phyloP scores from a whole-genome alignment of 2,888 invertebrate genomes.

The Eupsilia transversa region DNA sequence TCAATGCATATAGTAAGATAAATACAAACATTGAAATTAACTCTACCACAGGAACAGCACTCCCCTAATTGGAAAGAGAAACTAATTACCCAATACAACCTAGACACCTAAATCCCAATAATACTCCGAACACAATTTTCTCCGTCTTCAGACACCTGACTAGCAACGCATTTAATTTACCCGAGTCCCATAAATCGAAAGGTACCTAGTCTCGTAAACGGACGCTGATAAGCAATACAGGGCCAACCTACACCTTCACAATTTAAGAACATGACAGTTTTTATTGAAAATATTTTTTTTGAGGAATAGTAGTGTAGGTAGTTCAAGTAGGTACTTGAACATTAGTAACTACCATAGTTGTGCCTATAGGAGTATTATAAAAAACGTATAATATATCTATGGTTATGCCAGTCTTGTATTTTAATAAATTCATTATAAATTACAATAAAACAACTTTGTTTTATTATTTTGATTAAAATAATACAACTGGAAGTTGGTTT shows the following conservation, averaged over 20 bases:
- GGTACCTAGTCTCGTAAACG: constrained; percentile 72
- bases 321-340: neutral
- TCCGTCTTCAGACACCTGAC: constrained; percentile 28
- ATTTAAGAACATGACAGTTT: neutral
- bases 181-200: constrained; percentile 69
- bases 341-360: neutral
- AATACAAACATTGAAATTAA: constrained; percentile 14
- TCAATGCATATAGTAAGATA: neutral
- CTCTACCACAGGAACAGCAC: constrained; percentile 5
- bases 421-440: too few relatives aligned
- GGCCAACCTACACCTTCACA: neutral
- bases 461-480: too few relatives aligned
- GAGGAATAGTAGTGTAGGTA: too few relatives aligned
- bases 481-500: too few relatives aligned
- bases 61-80: constrained; percentile 41
- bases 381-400: too few relatives aligned
- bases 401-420: neutral
- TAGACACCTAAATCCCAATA: constrained; percentile 30
- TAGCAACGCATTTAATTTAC: constrained; percentile 64
- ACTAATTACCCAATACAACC: constrained; percentile 49
- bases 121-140: constrained; percentile 37
- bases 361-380: too few relatives aligned
- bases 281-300: neutral
- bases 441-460: too few relatives aligned
- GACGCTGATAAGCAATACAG: constrained; percentile 8